phyloP scores from a whole-genome alignment of 1,140 invertebrate genomes.

The Latrodectus geometricus region DNA sequence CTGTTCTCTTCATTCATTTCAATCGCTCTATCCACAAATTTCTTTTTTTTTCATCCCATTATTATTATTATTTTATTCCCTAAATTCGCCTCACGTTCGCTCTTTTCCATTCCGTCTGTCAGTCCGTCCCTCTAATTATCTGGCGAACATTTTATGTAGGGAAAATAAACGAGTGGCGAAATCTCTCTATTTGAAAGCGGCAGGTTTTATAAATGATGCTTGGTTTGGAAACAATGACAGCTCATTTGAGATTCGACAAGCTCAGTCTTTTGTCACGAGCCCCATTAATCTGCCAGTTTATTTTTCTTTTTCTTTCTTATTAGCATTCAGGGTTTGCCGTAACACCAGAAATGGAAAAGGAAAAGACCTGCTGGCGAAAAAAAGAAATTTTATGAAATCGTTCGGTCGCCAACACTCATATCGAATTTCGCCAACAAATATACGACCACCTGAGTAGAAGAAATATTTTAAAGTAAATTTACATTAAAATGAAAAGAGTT shows the following conservation, averaged over 20 bases:
- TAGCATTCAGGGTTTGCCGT: conserved; percentile 57
- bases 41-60: conserved; percentile 7
- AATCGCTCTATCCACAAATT: conserved; percentile 18
- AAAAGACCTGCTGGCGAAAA: neutral
- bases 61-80: conserved; percentile 17
- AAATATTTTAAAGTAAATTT: neutral
- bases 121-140: conserved; percentile 58
- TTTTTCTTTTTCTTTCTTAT: conserved; percentile 51
- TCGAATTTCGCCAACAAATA: neutral
- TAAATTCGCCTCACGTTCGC: conserved; percentile 29
- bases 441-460: neutral
- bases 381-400: neutral
- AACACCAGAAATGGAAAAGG: conserved; percentile 5
- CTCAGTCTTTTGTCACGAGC: conserved; percentile 60
- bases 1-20: conserved; percentile 50
- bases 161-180: conserved; percentile 57
- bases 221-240: conserved; percentile 61
- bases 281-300: conserved; percentile 60
- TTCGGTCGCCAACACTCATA: conserved; percentile 37
- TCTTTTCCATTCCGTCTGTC: conserved; percentile 53
- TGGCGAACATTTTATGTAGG: conserved; percentile 50
- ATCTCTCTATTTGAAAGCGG: conserved; percentile 58
- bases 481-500: too few species aligned
- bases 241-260: conserved; percentile 61
- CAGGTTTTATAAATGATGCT: conserved; percentile 61